A percentile compares a stretch with the other conserved stretches of the same genome.
These are phyloP conservation scores for Papilio gigon DNA, from an alignment of 2,888 invertebrate species.

Conservation along the genomic window DNA sequence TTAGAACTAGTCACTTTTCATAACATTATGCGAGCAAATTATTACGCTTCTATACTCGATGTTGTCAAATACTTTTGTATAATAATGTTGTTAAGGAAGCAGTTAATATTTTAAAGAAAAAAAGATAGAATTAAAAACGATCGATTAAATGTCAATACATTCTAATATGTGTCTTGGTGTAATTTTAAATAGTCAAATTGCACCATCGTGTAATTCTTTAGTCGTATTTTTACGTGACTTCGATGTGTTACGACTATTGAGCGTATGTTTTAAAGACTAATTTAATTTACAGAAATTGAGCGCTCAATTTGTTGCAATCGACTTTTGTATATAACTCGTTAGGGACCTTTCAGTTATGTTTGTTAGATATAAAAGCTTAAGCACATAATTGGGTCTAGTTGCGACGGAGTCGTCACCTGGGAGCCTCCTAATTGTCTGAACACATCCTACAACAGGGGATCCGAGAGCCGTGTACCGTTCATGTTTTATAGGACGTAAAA, in stretches of 20 bases:
- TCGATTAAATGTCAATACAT: background rate
- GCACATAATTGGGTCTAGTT: constrained; percentile 75
- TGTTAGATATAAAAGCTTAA: constrained; percentile 60
- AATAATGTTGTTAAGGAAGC: background rate
- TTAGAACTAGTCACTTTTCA: constrained; percentile 15
- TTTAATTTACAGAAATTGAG: background rate
- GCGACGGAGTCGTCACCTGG: constrained; percentile 73
- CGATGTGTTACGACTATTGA: no score
- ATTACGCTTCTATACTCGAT: background rate
- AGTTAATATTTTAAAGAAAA: background rate
- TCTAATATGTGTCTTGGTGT: background rate
- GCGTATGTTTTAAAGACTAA: no score
- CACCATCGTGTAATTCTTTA: background rate
- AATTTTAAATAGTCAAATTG: background rate
- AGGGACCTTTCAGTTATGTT: constrained; percentile 41
- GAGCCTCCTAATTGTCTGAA: constrained; percentile 71
- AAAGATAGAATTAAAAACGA: background rate
- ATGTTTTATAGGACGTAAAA: constrained; percentile 55
- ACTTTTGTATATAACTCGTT: constrained; percentile 17
- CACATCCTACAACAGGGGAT: constrained; percentile 54
- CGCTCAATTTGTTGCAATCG: background rate
- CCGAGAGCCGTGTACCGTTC: constrained; percentile 50
- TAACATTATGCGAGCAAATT: background rate
- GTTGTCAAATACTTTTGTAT: background rate
- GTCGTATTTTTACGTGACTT: no score